Conservation (phyloP, 2,888 invertebrate genomes). For the Troides helena region DNA sequence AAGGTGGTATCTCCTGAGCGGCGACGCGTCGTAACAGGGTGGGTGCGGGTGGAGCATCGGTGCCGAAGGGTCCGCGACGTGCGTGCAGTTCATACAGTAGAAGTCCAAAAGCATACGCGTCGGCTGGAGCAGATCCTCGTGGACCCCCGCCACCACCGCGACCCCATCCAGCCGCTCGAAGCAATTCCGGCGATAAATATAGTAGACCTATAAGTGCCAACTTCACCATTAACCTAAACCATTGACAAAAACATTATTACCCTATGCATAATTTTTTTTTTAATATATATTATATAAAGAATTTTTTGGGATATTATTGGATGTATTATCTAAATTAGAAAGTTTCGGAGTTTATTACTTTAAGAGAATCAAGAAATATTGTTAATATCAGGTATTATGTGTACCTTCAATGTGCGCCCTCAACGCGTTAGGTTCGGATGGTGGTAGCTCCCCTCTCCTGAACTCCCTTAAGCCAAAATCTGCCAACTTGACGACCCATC, state of each 20-base stretch:
- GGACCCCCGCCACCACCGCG: conserved; percentile 68
- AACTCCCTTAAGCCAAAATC: conserved; percentile 96
- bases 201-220: conserved; percentile 80
- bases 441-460: conserved; percentile 86
- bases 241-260: neutral
- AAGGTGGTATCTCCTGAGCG: conserved; percentile 68
- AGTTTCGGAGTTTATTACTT: no score
- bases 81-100: conserved; percentile 94
- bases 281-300: no score
- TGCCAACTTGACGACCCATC: conserved; percentile 96
- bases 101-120: conserved; percentile 92
- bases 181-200: conserved; percentile 90
- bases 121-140: conserved; percentile 82
- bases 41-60: conserved; percentile 84
- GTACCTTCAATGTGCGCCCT: conserved; percentile 86
- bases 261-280: no score
- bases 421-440: conserved; percentile 80
- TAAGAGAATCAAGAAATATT: no score
- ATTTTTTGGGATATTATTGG: no score
- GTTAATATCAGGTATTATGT: neutral
- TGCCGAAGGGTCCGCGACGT: conserved; percentile 91
- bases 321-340: no score
- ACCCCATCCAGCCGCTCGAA: conserved; percentile 77
- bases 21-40: conserved; percentile 81
- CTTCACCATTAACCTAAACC: neutral